Conservation (phyloP, 2,113 vertebrate species). For the Phylloscopus whistleri region DNA sequence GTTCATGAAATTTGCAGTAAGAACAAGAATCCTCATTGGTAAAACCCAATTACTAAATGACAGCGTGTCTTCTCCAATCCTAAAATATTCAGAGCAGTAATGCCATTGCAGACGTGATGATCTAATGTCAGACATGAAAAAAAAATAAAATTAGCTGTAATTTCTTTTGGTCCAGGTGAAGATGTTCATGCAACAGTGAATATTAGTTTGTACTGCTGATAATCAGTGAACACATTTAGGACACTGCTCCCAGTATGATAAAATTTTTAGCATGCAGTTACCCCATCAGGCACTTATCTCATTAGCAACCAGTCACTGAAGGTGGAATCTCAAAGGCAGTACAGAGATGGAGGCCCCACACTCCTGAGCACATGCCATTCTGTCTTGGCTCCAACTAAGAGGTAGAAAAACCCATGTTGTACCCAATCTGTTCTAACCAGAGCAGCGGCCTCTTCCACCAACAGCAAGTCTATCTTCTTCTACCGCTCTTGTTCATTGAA, state of each 20-base stretch:
- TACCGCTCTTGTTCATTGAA: background rate
- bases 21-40: background rate
- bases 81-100: background rate
- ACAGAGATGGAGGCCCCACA: rapidly evolving
- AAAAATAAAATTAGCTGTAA: background rate
- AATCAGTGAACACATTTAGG: background rate
- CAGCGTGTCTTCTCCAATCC: background rate
- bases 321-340: background rate
- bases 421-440: background rate
- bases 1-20: background rate
- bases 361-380: background rate
- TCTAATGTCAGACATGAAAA: background rate
- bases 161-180: background rate
- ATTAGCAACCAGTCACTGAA: background rate
- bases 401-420: background rate
- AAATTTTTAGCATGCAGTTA: background rate
- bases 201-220: background rate
- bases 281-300: background rate
- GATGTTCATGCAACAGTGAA: background rate
- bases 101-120: background rate
- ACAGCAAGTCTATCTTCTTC: background rate
- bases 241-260: background rate
- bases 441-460: background rate
- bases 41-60: background rate
- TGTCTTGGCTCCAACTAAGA: background rate